A percentile compares a stretch with the other conserved stretches of the same genome.
These are phyloP conservation scores for Corynorhinus townsendii DNA, from an alignment of 2,113 vertebrate genomes.

Conservation along the genomic window DNA sequence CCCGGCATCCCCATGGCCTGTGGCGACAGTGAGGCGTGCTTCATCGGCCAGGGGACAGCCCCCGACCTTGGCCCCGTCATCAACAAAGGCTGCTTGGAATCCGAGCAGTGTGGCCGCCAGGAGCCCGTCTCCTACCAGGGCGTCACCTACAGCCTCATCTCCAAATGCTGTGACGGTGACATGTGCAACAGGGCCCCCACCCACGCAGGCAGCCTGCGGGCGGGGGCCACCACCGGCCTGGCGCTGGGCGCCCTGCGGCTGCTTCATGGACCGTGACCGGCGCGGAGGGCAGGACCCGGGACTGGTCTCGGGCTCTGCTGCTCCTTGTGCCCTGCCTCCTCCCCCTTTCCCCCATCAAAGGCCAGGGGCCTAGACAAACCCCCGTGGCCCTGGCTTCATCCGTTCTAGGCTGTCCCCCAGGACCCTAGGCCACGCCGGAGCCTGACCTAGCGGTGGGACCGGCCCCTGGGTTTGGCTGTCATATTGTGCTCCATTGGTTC, in stretches of 20 bases:
- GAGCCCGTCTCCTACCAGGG: slow-evolving; percentile 68
- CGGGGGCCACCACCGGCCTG: not conserved
- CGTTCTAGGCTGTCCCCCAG: not conserved
- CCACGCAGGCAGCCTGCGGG: rapidly evolving
- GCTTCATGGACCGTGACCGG: not conserved
- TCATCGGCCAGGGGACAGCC: slow-evolving; percentile 52
- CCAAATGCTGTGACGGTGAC: slow-evolving; percentile 51
- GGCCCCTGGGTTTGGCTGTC: rapidly evolving
- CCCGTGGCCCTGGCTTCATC: not conserved
- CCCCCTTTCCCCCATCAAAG: slow-evolving; percentile 4
- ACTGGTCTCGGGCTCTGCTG: not conserved
- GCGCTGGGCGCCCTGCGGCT: not conserved
- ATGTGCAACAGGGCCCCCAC: slow-evolving; percentile 41
- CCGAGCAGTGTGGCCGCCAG: slow-evolving; percentile 58
- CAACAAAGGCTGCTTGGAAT: slow-evolving; percentile 66
- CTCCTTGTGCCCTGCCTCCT: rapidly evolving
- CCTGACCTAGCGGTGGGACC: not conserved
- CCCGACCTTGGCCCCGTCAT: slow-evolving; percentile 23
- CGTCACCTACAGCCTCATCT: slow-evolving; percentile 70
- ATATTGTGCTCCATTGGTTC: not conserved
- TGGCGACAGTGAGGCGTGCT: slow-evolving; percentile 65
- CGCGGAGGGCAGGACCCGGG: not conserved
- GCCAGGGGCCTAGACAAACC: slow-evolving; percentile 33
- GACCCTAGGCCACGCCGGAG: not conserved
- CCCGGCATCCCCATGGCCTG: slow-evolving; percentile 53